Evolutionary conservation across 2,113 vertebrate species (phyloP).

Genomic region (Chelonoidis abingdonii): DNA sequence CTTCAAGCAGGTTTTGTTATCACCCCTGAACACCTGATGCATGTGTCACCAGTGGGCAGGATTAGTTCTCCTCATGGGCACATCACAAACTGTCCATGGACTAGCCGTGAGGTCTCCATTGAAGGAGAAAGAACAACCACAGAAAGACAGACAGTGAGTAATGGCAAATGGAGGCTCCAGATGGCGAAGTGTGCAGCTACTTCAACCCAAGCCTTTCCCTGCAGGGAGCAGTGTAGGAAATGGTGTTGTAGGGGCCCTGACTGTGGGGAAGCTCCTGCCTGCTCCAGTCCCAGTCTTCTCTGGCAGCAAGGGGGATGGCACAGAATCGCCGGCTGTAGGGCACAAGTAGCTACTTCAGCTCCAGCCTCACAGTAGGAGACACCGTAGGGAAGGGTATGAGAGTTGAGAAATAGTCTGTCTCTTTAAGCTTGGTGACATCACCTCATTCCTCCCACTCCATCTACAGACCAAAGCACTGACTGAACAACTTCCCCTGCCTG

Average conservation of each 20-base stretch:
- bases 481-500: fast-evolving
- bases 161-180: not conserved
- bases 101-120: constrained; percentile 15
- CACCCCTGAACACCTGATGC: constrained; percentile 71
- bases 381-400: not conserved
- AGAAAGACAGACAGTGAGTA: not conserved
- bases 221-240: not conserved
- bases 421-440: not conserved
- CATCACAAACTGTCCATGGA: constrained; percentile 31
- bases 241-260: not conserved
- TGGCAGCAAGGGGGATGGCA: not conserved
- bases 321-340: not conserved
- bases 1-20: constrained; percentile 74
- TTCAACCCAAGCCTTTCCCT: not conserved
- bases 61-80: constrained; percentile 61
- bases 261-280: not conserved
- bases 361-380: not conserved
- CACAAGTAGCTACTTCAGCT: not conserved
- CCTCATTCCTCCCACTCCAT: not conserved
- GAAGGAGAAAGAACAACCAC: not conserved
- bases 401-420: not conserved
- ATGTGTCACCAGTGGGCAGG: constrained; percentile 67
- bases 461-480: not conserved
- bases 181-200: not conserved
- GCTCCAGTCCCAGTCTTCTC: not conserved